Conservation (phyloP, 2,797 vertebrate species). For the Pseudopleuronectes americanus region DNA sequence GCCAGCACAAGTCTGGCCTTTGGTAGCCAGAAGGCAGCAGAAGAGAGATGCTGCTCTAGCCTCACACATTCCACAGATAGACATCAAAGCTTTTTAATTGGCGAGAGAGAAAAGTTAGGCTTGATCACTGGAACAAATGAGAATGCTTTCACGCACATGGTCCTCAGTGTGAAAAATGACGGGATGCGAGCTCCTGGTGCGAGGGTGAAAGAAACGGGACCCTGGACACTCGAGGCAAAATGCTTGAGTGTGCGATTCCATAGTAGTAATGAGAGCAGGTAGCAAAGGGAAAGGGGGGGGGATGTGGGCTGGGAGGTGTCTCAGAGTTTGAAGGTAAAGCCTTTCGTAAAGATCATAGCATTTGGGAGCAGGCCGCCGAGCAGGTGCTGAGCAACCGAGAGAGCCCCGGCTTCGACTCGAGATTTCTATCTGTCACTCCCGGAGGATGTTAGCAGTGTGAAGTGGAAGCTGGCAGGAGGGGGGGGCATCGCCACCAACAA, state of each 20-base stretch:
- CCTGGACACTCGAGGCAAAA: slow-evolving; percentile 50
- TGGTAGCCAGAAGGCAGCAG: slow-evolving; percentile 63
- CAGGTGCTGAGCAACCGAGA: slow-evolving; percentile 49
- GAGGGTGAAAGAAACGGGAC: slow-evolving; percentile 47
- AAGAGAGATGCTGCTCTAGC: slow-evolving; percentile 47
- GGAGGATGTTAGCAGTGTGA: slow-evolving; percentile 61
- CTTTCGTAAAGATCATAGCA: slow-evolving; percentile 61
- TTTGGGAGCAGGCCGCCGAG: slow-evolving; percentile 47
- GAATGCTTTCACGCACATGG: slow-evolving; percentile 37
- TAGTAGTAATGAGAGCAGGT: slow-evolving; percentile 8
- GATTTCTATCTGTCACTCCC: slow-evolving; percentile 77
- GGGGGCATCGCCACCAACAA: slow-evolving; percentile 65
- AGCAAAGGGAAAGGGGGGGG: slow-evolving; percentile 7
- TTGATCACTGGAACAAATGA: slow-evolving; percentile 53
- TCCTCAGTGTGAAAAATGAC: slow-evolving; percentile 52
- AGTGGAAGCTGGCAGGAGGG: slow-evolving; percentile 63
- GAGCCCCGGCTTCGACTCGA: slow-evolving; percentile 44
- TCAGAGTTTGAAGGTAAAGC: slow-evolving; percentile 57
- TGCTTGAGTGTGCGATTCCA: slow-evolving; percentile 42
- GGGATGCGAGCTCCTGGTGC: slow-evolving; percentile 37
- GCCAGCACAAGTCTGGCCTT: slow-evolving; percentile 63
- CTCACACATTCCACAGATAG: slow-evolving; percentile 51
- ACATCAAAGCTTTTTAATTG: slow-evolving; percentile 76
- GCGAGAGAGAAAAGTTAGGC: slow-evolving; percentile 53
- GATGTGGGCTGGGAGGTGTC: slow-evolving; percentile 10